A percentile compares a stretch with the other conserved stretches of the same genome.
phyloP scores from a whole-genome alignment of 64 coral and sea anemone species.

The Stichodactyla mertensii region DNA sequence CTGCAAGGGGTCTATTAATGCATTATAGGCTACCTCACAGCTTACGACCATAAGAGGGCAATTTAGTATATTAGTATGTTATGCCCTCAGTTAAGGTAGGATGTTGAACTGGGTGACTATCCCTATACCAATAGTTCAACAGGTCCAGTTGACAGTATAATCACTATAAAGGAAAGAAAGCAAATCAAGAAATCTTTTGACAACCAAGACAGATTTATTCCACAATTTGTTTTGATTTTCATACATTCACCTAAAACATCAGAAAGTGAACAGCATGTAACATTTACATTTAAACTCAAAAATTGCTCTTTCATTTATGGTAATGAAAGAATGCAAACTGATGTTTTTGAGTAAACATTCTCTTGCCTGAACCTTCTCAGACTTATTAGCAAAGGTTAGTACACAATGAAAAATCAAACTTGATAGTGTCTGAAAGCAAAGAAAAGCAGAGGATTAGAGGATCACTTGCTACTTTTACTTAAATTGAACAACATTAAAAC shows the following conservation, averaged over 20 bases:
- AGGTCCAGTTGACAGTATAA: too few relatives aligned
- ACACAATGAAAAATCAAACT: background rate
- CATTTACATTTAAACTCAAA: background rate
- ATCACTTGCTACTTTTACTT: too few relatives aligned
- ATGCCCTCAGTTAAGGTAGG: too few relatives aligned
- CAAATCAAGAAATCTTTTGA: background rate
- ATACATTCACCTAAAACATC: background rate
- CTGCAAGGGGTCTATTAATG: too few relatives aligned
- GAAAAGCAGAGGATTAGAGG: background rate
- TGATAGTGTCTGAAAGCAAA: background rate
- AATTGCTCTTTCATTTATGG: background rate
- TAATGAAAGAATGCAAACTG: background rate
- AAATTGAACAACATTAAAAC: too few relatives aligned
- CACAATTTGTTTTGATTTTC: background rate
- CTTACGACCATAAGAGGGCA: too few relatives aligned
- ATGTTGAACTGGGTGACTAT: too few relatives aligned
- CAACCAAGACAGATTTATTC: background rate
- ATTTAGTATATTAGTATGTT: too few relatives aligned
- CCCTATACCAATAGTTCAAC: too few relatives aligned
- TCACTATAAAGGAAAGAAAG: background rate
- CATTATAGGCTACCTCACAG: too few relatives aligned
- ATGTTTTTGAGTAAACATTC: background rate
- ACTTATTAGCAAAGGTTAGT: background rate
- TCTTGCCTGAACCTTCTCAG: background rate
- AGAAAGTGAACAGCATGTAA: background rate